Conservation (phyloP, 1,140 invertebrate species). For the Pygmarrhopalites habei region DNA sequence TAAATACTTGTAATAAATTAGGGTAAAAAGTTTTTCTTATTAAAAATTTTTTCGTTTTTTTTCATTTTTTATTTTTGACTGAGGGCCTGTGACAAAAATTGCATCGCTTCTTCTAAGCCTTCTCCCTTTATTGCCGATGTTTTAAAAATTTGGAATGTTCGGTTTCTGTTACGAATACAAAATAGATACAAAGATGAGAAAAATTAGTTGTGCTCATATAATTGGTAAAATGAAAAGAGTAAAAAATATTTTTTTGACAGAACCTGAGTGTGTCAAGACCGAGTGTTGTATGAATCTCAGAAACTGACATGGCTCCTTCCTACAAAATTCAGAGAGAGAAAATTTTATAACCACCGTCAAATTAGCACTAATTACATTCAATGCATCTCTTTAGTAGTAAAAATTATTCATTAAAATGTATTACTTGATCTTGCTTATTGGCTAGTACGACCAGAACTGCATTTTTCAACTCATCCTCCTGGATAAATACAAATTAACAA, state of each 20-base stretch:
- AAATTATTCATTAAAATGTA: too few species aligned
- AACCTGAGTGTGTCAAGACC: slow-evolving; percentile 82
- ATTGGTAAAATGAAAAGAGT: too few species aligned
- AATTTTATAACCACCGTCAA: too few species aligned
- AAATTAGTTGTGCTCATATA: too few species aligned
- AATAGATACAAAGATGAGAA: background rate
- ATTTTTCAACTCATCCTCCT: slow-evolving; percentile 95
- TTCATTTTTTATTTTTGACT: slow-evolving; percentile 55
- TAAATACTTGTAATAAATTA: too few species aligned
- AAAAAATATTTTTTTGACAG: background rate
- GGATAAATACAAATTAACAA: slow-evolving; percentile 32
- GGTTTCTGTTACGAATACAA: slow-evolving; percentile 50
- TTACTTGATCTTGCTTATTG: slow-evolving; percentile 99
- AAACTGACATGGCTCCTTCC: slow-evolving; percentile 71
- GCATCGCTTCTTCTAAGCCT: slow-evolving; percentile 97
- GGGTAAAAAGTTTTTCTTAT: too few species aligned
- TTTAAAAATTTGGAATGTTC: slow-evolving; percentile 99
- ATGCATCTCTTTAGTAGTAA: slow-evolving; percentile 48
- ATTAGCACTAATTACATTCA: slow-evolving; percentile 6
- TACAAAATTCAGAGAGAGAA: too few species aligned
- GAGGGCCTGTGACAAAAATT: slow-evolving; percentile 89
- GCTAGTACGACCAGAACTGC: slow-evolving; percentile 92
- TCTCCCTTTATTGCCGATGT: slow-evolving; percentile 98
- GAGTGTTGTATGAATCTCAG: slow-evolving; percentile 93
- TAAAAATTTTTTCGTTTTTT: too few species aligned